phyloP scores from a whole-genome alignment of 2,888 invertebrate genomes.

The Ornithoptera alexandrae region DNA sequence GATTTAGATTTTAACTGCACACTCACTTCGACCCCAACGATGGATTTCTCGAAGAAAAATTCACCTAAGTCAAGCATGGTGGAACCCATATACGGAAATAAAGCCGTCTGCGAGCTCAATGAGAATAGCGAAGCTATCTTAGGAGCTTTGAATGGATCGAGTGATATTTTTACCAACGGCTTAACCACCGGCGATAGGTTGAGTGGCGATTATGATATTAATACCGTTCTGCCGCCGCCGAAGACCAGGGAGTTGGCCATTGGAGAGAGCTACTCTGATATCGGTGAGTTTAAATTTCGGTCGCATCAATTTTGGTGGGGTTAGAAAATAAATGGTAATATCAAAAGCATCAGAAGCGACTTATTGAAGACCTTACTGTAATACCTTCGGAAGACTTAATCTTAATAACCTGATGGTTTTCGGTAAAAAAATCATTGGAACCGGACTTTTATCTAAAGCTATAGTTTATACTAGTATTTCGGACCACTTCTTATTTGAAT shows the following conservation, averaged over 20 bases:
- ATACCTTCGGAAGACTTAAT: no score
- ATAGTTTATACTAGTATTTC: no score
- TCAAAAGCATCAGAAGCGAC: no score
- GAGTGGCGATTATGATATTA: conserved; percentile 75
- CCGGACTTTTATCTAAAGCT: no score
- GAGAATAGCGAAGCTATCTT: conserved; percentile 67
- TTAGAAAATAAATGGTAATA: no score
- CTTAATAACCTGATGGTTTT: no score
- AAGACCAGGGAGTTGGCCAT: conserved; percentile 75
- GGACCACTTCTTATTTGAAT: no score
- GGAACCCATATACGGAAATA: conserved; percentile 75
- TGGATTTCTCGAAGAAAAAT: conserved; percentile 70
- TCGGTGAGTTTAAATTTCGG: conserved; percentile 54
- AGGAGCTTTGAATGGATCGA: conserved; percentile 63
- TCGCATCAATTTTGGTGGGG: not conserved
- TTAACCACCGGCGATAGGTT: conserved; percentile 60
- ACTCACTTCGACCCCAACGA: conserved; percentile 63
- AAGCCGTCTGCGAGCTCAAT: conserved; percentile 66
- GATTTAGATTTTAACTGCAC: conserved; percentile 76
- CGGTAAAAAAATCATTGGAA: no score
- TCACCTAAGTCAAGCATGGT: conserved; percentile 68
- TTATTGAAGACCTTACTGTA: no score
- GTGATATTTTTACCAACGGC: conserved; percentile 71
- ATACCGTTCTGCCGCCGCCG: conserved; percentile 72
- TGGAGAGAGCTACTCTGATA: conserved; percentile 77